Percentiles rank a stretch among this genome's conserved stretches.
phyloP scores from a whole-genome alignment of 1,140 invertebrate species.

The Drosophila ohnishii region DNA sequence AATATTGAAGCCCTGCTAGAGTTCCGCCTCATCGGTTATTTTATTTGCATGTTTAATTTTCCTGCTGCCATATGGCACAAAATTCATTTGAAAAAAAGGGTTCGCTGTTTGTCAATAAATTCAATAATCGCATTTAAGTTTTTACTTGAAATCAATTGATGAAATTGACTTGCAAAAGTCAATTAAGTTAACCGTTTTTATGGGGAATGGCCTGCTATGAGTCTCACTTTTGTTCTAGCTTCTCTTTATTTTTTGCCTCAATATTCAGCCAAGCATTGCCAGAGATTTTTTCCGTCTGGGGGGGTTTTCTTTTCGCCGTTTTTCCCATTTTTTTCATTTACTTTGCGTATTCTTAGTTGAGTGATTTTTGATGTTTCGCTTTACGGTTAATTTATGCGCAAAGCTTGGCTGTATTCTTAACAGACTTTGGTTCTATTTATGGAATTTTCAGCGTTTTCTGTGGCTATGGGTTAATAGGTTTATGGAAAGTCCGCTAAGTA shows the following conservation, averaged over 20 bases:
- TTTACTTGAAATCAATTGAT: slow-evolving; percentile 17
- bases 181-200: slow-evolving; percentile 30
- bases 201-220: not conserved
- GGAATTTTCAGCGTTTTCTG: not conserved
- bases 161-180: slow-evolving; percentile 30
- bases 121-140: slow-evolving; percentile 28
- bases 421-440: slow-evolving; percentile 25
- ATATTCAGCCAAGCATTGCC: slow-evolving; percentile 41
- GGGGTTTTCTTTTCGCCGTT: slow-evolving; percentile 6
- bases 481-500: slow-evolving; percentile 32
- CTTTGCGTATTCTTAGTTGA: slow-evolving; percentile 47
- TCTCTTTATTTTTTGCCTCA: slow-evolving; percentile 7
- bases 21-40: not conserved
- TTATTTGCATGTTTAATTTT: slow-evolving; percentile 24
- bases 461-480: slow-evolving; percentile 26
- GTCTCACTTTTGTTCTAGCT: slow-evolving; percentile 30
- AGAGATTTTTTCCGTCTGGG: slow-evolving; percentile 28
- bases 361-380: slow-evolving; percentile 60
- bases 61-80: slow-evolving; percentile 3
- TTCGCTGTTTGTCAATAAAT: not conserved
- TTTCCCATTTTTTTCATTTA: slow-evolving; percentile 19
- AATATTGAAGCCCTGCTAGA: slow-evolving; percentile 8
- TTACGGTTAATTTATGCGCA: slow-evolving; percentile 55
- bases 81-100: not conserved
- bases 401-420: slow-evolving; percentile 7